Base-by-base conservation (phyloP, 2,113 vertebrate species). In the Erpornis zantholeuca region DNA sequence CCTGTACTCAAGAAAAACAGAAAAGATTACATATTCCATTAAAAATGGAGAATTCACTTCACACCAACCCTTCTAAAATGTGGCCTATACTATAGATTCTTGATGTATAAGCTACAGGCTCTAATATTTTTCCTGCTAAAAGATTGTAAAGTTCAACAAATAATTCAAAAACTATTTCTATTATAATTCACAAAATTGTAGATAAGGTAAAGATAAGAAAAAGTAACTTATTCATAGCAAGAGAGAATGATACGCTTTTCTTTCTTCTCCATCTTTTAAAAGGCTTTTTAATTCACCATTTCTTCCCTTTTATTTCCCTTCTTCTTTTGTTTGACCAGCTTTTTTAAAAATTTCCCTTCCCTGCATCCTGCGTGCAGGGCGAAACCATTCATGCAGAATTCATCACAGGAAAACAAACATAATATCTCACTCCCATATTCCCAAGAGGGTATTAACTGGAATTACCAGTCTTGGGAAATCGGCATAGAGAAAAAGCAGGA, bases 391-490 rank as follows among this genome's bases (percentile, higher is more conserved):
- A 94, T 21, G n/a, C 40, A 91, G 80, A 96, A 94, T 93, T 87
- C 88, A 94, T 91, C 76, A 50, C 54, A 77, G 90, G 85, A 89
- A 96, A 95, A 91, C 54, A 94, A 87, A 85, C 60, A 95, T 68
- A 86, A 54, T 84, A 86, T 88, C 81, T 85, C 57, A 29, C 81
- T 92, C 90, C 47, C 83, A 68, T 47, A 91, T 38, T 85, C 90
- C 92, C 90, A 72, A 49, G 44, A 92, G 85, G 40, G 38, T 91
- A 95, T 83, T 93, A 93, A 89, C 82, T 83, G 91, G 95, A 96
- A 91, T 94, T 78, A 93, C 82, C 75, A 81, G 40, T 83, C 88
- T 96, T 90, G 44, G 49, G 90, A 95, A 96, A 95, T 10, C 36
- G 16, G 22, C 36, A 28, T 22, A 52, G 78, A 40, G 35, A 82